Evolutionary conservation across 2,113 vertebrate genomes (phyloP), one percentile per base, ranked within the genome.

Genomic region (Hucho hucho): DNA sequence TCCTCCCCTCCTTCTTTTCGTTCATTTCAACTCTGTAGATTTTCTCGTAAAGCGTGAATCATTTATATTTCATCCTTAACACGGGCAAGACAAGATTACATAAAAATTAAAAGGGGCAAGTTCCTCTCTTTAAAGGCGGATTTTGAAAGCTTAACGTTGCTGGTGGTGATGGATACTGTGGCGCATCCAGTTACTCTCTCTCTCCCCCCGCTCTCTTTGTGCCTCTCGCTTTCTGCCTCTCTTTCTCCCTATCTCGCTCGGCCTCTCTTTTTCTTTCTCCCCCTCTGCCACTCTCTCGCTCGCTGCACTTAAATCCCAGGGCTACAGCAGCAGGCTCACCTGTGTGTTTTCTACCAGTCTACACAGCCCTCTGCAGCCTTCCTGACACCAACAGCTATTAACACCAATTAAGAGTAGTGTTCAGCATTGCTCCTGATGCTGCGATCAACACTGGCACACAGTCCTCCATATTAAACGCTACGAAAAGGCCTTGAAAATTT

Each of bases 51-150:
- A 81, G 75, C n/a, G 20, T 28, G 53, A 74, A 63, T 81, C 16
- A 82, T 87, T 81, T 75, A 81, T 87, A 84, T 85, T 85, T 84
- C 14, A 79, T 82, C 64, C 2, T 37, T 46, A 20, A 64, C 76
- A 20, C 13, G 29, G 7, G 11, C 49, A 53, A 64, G 26, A 64
- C 6, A 46, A 32, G 69, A 26, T 13, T 7, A 32, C 72, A 37
- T 29, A 70, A 14, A 46, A 72, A 78, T 43, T 1, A 75, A 73
- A 82, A 70, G 74, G 75, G 20, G 61, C n/a, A 7, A 64, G 20
- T 85, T 80, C 74, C 75, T 81, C 63, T 24, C 46, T 67, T n/a
- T 75, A 6, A 29, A 32, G 12, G 5, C 14, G 20, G 72, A 77
- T 72, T 81, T 66, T 32, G 63, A 71, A 68, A 78, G 26, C 72